phyloP scores from a whole-genome alignment of 2,888 invertebrate genomes.

The Sympetrum striolatum region DNA sequence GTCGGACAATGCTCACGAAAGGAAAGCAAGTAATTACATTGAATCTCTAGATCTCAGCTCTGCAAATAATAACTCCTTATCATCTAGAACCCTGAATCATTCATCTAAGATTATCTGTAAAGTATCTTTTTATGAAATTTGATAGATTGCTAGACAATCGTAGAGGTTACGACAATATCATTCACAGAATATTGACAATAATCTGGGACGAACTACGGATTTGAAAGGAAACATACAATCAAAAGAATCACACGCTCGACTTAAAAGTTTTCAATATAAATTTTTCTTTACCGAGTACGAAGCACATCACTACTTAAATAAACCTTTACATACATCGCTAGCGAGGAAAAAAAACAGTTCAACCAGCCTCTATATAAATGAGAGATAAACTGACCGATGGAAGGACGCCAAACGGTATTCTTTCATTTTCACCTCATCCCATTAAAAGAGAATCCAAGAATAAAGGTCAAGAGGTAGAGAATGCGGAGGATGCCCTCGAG shows the following conservation, averaged over 20 bases:
- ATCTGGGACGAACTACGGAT: no score
- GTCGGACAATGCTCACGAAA: no score
- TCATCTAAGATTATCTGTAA: no score
- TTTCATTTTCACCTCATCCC: background rate
- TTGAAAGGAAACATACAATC: no score
- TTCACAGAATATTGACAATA: no score
- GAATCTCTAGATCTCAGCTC: no score
- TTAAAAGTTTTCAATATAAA: background rate
- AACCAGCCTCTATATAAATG: background rate
- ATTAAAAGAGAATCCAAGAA: background rate
- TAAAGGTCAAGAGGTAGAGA: background rate
- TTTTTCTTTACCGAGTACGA: background rate
- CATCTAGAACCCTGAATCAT: no score
- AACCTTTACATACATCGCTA: background rate
- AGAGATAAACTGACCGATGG: background rate
- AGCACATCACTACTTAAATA: background rate
- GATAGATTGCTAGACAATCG: no score
- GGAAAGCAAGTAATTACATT: no score
- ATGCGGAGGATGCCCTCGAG: background rate
- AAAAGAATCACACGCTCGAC: background rate
- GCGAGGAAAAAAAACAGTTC: background rate
- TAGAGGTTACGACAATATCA: no score
- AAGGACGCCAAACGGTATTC: background rate
- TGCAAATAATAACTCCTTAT: no score
- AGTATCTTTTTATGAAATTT: no score